Evolutionary conservation across 1,140 invertebrate genomes (phyloP).

Genomic region (Drosophila fuyamai): DNA sequence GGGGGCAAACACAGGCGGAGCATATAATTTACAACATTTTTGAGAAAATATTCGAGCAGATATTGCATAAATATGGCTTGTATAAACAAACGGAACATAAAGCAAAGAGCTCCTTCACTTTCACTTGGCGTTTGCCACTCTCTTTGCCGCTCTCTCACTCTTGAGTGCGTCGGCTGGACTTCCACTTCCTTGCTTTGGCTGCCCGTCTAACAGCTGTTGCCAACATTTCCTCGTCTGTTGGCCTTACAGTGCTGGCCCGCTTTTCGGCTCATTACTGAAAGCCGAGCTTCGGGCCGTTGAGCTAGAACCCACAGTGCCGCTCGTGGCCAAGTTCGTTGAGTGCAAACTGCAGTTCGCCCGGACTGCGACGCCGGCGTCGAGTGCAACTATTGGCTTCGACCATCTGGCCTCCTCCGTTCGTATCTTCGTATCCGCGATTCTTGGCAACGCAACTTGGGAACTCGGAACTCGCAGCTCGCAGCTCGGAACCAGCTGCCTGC

Average conservation of each 20-base stretch:
- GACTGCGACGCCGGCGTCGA: conserved; percentile 57
- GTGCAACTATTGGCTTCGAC: conserved; percentile 68
- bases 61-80: conserved; percentile 24
- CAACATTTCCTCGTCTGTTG: conserved; percentile 17
- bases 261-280: conserved; percentile 17
- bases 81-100: background rate
- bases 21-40: conserved; percentile 23
- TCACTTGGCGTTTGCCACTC: conserved; percentile 23
- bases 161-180: conserved; percentile 10
- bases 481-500: conserved; percentile 31
- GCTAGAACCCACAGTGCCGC: conserved; percentile 18
- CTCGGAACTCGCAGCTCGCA: conserved; percentile 1
- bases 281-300: conserved; percentile 19
- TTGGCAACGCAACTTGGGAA: conserved; percentile 17
- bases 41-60: conserved; percentile 12
- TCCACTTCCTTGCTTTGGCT: conserved; percentile 21
- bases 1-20: conserved; percentile 1
- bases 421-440: conserved; percentile 43
- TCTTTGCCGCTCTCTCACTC: conserved; percentile 7
- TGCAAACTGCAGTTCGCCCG: conserved; percentile 60
- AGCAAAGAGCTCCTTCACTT: conserved; percentile 21
- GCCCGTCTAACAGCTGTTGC: conserved; percentile 17
- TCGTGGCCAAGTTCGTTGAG: conserved; percentile 45
- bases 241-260: conserved; percentile 3
- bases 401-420: conserved; percentile 3